Evolutionary conservation across 2,113 vertebrate species (phyloP).

Genomic region (Monarcha castaneiventris): DNA sequence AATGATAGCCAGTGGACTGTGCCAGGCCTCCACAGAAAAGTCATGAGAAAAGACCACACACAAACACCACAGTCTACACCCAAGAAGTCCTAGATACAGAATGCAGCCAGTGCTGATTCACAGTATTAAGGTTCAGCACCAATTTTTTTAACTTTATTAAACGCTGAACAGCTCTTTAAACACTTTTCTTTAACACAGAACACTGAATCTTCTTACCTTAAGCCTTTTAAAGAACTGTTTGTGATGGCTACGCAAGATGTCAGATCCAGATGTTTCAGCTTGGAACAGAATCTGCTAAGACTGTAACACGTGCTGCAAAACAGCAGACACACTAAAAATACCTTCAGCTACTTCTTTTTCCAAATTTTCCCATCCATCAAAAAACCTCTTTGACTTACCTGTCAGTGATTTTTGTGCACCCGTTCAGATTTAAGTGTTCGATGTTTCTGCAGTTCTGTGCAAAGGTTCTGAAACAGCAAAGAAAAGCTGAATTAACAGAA

Average conservation of each 20-base stretch:
- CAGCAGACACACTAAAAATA: constrained; percentile 66
- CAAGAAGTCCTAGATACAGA: background rate
- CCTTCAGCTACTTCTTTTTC: constrained; percentile 59
- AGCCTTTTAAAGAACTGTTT: constrained; percentile 91
- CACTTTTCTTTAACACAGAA: background rate
- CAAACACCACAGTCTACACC: background rate
- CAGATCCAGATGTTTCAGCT: constrained; percentile 92
- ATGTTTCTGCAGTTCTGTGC: constrained; percentile 97
- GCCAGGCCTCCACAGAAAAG: constrained; percentile 35
- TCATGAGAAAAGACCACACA: constrained; percentile 48
- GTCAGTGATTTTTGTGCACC: constrained; percentile 97
- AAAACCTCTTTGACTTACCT: constrained; percentile 67
- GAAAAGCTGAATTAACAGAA: background rate
- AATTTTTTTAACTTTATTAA: background rate
- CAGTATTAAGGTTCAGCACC: background rate
- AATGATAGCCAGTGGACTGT: constrained; percentile 32
- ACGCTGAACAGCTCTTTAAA: constrained; percentile 1
- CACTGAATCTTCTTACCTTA: constrained; percentile 80
- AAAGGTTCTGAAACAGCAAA: constrained; percentile 83
- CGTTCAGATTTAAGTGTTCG: constrained; percentile 91
- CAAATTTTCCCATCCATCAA: background rate
- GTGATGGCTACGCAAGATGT: constrained; percentile 93
- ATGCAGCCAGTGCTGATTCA: background rate
- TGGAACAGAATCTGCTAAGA: constrained; percentile 95
- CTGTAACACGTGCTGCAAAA: constrained; percentile 88